phyloP scores from a whole-genome alignment of 1,140 invertebrate genomes.

The Meloidogyne floridensis region DNA sequence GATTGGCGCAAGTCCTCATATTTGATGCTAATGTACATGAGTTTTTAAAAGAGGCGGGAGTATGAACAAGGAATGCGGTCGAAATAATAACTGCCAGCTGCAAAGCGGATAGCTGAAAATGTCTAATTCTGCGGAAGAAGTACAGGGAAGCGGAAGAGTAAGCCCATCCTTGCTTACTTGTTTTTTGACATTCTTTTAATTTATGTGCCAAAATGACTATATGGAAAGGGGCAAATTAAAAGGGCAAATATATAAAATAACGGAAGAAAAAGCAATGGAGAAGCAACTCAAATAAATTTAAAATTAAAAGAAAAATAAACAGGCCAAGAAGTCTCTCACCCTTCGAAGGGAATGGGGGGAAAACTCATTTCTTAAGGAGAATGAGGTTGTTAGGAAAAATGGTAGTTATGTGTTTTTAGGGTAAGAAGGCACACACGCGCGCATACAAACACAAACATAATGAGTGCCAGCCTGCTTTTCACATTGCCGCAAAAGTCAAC shows the following conservation, averaged over 20 bases:
- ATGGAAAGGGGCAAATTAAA: not conserved
- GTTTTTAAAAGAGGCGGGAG: too few relatives aligned
- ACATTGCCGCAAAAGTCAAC: conserved; percentile 5
- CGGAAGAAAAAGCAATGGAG: too few relatives aligned
- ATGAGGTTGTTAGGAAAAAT: not conserved
- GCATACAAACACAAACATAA: not conserved
- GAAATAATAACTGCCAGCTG: too few relatives aligned
- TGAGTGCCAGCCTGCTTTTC: not conserved
- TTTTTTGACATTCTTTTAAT: too few relatives aligned
- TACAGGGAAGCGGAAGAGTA: too few relatives aligned
- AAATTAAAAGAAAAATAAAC: not conserved
- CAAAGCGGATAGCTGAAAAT: too few relatives aligned
- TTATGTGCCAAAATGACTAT: too few relatives aligned
- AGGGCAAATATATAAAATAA: not conserved
- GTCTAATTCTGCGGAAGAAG: too few relatives aligned
- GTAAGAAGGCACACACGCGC: not conserved
- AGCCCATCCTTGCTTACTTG: too few relatives aligned
- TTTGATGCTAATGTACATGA: too few relatives aligned
- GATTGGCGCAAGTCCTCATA: too few relatives aligned
- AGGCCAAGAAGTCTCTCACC: not conserved
- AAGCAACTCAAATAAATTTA: not conserved
- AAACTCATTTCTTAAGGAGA: not conserved
- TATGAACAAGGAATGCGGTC: too few relatives aligned
- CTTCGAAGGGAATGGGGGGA: not conserved
- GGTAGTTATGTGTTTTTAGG: not conserved